Evolutionary conservation across 2,888 invertebrate species (phyloP).

Genomic region (Hesperia comma): DNA sequence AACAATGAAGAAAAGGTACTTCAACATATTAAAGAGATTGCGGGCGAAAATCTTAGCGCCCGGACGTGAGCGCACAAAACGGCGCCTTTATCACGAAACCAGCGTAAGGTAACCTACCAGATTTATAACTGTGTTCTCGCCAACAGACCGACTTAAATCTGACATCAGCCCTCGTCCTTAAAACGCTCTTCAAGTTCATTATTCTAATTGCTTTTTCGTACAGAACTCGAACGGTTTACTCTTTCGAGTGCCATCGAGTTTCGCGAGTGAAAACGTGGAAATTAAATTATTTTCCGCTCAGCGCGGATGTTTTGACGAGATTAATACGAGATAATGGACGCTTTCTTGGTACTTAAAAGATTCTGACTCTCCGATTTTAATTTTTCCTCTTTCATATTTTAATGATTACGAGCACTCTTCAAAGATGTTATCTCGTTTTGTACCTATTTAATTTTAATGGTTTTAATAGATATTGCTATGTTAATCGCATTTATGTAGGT

Average conservation of each 20-base stretch:
- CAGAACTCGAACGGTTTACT: conserved; percentile 68
- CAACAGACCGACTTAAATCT: conserved; percentile 45
- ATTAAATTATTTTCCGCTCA: conserved; percentile 75
- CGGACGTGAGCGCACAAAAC: conserved; percentile 45
- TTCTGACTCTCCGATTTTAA: conserved; percentile 43
- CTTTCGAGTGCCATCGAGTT: conserved; percentile 71
- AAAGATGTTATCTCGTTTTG: conserved; percentile 2
- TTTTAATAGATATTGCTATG: too few species aligned
- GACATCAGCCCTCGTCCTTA: conserved; percentile 47
- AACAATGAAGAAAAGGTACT: conserved; percentile 57
- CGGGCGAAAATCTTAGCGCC: conserved; percentile 57
- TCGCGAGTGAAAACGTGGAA: conserved; percentile 69
- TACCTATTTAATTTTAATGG: not conserved
- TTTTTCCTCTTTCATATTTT: conserved; percentile 32
- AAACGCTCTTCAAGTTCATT: conserved; percentile 73
- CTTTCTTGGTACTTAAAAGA: conserved; percentile 43
- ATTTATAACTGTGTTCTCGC: conserved; percentile 16
- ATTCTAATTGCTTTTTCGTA: conserved; percentile 75
- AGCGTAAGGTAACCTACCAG: not conserved
- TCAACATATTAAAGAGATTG: conserved; percentile 75
- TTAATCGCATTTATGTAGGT: too few species aligned
- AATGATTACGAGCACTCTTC: conserved; percentile 18
- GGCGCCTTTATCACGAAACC: conserved; percentile 42
- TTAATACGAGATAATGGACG: conserved; percentile 63
- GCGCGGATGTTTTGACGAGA: conserved; percentile 60